Evolutionary conservation across 2,888 invertebrate species (phyloP).

Genomic region (Acronicta leporina): DNA sequence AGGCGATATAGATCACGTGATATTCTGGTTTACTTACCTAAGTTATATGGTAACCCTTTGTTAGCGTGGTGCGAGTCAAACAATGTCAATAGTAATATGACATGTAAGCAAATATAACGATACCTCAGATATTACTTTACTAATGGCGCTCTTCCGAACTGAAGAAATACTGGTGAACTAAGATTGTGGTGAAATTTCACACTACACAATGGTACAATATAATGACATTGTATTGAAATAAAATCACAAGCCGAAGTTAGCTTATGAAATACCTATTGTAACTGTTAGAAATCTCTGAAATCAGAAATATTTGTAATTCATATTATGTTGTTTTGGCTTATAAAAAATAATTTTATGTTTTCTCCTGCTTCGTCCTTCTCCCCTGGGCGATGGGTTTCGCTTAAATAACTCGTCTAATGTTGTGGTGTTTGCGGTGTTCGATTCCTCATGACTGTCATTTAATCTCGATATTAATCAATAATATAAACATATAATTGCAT

Average conservation of each 20-base stretch:
- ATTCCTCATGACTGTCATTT: slow-evolving; percentile 70
- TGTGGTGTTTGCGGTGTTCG: slow-evolving; percentile 79
- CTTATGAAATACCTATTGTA: too few species aligned
- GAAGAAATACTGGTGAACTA: too few species aligned
- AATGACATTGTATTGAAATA: too few species aligned
- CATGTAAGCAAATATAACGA: background rate
- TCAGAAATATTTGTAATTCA: background rate
- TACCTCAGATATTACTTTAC: too few species aligned
- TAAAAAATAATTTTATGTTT: slow-evolving; percentile 61
- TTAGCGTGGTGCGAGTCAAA: background rate
- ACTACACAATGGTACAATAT: too few species aligned
- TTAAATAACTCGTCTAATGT: slow-evolving; percentile 79
- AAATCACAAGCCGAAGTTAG: too few species aligned
- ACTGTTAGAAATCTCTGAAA: too few species aligned
- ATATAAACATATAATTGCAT: slow-evolving; percentile 67
- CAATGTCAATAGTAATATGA: too few species aligned
- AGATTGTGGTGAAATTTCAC: too few species aligned
- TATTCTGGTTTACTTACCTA: background rate
- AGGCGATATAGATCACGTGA: background rate
- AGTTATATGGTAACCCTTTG: background rate
- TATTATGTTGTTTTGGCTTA: slow-evolving; percentile 5
- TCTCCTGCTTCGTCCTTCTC: slow-evolving; percentile 71
- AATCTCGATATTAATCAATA: slow-evolving; percentile 66
- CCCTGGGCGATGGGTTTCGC: slow-evolving; percentile 78
- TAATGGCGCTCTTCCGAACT: too few species aligned